phyloP scores from a whole-genome alignment of 2,113 vertebrate genomes.

The Alligator mississippiensis region DNA sequence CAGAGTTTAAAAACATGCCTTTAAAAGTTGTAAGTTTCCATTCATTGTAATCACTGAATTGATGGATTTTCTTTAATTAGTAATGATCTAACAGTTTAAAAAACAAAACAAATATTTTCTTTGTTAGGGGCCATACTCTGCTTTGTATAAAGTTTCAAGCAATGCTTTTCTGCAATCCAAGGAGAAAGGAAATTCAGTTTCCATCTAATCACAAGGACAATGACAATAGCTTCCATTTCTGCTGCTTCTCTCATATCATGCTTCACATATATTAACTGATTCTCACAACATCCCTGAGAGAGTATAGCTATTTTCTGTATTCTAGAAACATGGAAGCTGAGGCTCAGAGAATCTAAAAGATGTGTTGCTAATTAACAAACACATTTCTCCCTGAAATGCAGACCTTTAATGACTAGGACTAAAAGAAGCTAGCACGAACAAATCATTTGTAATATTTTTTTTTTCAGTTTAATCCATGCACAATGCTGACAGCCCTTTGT shows the following conservation, averaged over 20 bases:
- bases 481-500: neutral
- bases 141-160: neutral
- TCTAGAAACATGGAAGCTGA: neutral
- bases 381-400: neutral
- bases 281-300: neutral
- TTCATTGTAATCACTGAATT: neutral
- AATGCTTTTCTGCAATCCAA: accelerated
- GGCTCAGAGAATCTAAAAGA: neutral
- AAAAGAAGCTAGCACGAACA: neutral
- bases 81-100: neutral
- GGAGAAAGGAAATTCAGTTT: neutral
- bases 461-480: neutral
- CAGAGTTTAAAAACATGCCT: neutral
- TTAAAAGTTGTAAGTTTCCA: neutral
- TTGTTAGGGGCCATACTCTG: neutral
- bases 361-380: neutral
- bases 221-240: neutral
- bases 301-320: neutral
- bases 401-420: neutral
- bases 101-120: neutral
- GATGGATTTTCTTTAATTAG: neutral
- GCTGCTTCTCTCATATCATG: neutral
- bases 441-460: neutral
- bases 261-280: accelerated
- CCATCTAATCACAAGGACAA: neutral